These are phyloP conservation scores for Echinometra lucunter DNA, from an alignment of 53 echinoderm and acorn worm species.

Conservation along the genomic window DNA sequence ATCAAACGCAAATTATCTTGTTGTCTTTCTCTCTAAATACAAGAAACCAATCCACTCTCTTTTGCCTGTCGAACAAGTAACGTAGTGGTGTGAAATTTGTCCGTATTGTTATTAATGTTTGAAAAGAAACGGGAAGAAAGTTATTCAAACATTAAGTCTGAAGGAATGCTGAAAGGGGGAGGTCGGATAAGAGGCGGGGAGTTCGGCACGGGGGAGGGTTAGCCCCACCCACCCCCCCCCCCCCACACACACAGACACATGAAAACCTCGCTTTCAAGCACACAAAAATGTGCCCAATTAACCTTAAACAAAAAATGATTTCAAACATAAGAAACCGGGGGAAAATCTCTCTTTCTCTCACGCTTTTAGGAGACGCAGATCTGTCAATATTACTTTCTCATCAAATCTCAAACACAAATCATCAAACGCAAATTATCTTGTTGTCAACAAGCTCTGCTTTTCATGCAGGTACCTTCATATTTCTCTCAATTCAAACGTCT, in stretches of 20 bases:
- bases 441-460: too few species aligned
- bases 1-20: constrained; percentile 48
- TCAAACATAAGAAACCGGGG: too few species aligned
- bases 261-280: too few species aligned
- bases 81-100: constrained; percentile 30
- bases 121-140: not conserved
- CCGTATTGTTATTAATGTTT: constrained; percentile 8
- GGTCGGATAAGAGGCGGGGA: not conserved
- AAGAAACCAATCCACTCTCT: not conserved
- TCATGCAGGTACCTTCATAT: too few species aligned
- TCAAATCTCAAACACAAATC: constrained; percentile 35
- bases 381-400: not conserved
- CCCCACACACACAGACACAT: too few species aligned
- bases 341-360: too few species aligned
- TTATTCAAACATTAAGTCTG: not conserved
- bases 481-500: too few species aligned
- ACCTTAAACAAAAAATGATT: too few species aligned
- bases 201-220: too few species aligned
- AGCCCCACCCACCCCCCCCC: too few species aligned
- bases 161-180: not conserved
- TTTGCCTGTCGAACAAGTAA: constrained; percentile 13
- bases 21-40: constrained; percentile 18
- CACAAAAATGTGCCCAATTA: too few species aligned
- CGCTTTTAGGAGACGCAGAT: not conserved
- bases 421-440: constrained; percentile 48